These are phyloP conservation scores for Vidua macroura DNA, from an alignment of 2,113 vertebrate species.

Conservation along the genomic window DNA sequence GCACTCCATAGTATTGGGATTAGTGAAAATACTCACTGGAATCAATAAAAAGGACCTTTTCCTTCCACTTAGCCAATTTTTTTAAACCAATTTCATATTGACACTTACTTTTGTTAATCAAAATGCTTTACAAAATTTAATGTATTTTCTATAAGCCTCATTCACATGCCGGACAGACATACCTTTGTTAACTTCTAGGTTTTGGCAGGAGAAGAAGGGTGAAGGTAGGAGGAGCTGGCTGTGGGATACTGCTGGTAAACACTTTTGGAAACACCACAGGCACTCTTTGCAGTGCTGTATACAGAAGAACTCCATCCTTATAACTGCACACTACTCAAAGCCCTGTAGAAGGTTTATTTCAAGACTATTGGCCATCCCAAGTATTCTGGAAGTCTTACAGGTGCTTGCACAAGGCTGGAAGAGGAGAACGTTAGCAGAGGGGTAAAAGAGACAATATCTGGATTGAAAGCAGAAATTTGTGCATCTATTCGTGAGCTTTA, in stretches of 20 bases:
- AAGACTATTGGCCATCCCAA: neutral
- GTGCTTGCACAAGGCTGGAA: neutral
- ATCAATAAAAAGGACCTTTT: neutral
- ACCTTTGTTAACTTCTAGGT: neutral
- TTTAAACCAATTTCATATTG: neutral
- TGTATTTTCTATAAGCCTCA: neutral
- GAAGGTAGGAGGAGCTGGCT: neutral
- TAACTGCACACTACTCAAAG: neutral
- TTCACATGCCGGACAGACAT: rapidly evolving
- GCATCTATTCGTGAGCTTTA: neutral
- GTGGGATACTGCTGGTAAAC: neutral
- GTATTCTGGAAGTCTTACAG: neutral
- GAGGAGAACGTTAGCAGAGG: neutral
- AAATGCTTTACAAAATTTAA: neutral
- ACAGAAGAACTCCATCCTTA: neutral
- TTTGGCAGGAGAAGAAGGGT: neutral
- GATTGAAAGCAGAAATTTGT: neutral
- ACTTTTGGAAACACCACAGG: neutral
- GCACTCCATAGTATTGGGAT: neutral
- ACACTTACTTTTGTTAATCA: neutral
- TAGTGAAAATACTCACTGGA: neutral
- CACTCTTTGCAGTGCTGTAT: neutral
- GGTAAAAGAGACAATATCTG: neutral
- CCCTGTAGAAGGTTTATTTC: neutral
- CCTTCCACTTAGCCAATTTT: neutral